Evolutionary conservation across 1,140 invertebrate genomes (phyloP), one percentile per base, ranked within the genome.

Genomic region (Thaumetopoea pityocampa): DNA sequence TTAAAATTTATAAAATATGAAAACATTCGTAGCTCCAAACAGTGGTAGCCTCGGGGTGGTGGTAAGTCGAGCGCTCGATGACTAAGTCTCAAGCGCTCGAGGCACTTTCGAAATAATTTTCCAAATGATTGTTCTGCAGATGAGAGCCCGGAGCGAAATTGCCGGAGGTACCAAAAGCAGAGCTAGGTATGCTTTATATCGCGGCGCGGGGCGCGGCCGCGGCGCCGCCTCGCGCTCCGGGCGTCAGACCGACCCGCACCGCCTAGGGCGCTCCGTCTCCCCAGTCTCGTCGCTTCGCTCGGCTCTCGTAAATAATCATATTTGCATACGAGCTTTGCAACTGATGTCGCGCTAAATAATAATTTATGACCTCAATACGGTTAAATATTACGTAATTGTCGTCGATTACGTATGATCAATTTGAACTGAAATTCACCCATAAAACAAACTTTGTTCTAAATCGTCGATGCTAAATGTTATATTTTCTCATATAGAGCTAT

Each of bases 71-170:
- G 20, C 12, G 37, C 42, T 37, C 24, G 30, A 40, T 43, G 52
- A 48, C 28, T 56, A 28, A 50, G 37, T 10, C 18, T 32, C 24
- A 19, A 23, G 28, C 36, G 66, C 64, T 58, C 15, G 33, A 44
- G 64, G 67, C 58, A 40, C 18, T 61, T 62, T 65, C 66, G 46
- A 62, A 71, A 74, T 74, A 67, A 71, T 74, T 74, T 67, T 69
- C 67, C 48, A 69, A 71, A 69, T 69, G 62, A 68, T 71, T 74
- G 63, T 74, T 69, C 63, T 64, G 63, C 53, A 58, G 67, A 71
- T 66, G 67, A 69, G 47, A 29, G 60, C 67, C 58, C 41, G 28
- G 28, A 44, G 63, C 26, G 19, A 50, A 47, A 42, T 51, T 27
- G 68, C 63, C 51, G 24, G 49, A 46, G 60, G 67, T 51, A 41